Conservation (phyloP, 2,113 vertebrate genomes). For the Tychaedon coryphoeus region DNA sequence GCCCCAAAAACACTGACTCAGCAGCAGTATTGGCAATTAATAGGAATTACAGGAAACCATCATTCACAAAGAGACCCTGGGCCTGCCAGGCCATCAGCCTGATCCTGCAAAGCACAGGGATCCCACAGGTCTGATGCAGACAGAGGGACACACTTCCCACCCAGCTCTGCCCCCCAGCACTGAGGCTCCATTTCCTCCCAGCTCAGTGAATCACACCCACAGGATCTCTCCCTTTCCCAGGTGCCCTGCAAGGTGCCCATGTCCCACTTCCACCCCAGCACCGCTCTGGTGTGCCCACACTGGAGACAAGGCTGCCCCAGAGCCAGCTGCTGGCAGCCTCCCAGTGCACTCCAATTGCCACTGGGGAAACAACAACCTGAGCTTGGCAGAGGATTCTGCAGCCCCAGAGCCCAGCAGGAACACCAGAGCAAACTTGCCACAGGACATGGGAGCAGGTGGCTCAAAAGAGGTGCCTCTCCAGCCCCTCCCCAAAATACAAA, state of each 20-base stretch:
- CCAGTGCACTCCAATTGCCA: accelerated
- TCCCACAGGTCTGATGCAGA: neutral
- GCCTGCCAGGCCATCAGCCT: neutral
- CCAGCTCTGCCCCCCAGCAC: neutral
- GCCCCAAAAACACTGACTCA: neutral
- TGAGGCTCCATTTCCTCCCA: neutral
- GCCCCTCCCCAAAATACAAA: neutral
- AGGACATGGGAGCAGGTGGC: neutral
- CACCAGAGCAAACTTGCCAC: neutral
- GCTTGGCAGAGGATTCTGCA: neutral
- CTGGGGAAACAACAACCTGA: neutral
- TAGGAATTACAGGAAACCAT: neutral
- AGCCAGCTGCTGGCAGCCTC: neutral
- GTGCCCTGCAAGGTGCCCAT: neutral
- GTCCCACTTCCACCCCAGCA: neutral
- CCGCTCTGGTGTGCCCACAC: neutral
- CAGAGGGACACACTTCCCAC: accelerated
- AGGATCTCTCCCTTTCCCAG: neutral
- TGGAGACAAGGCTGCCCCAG: neutral
- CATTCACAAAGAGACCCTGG: neutral
- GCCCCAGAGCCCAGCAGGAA: neutral
- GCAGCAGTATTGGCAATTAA: neutral
- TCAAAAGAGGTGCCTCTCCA: neutral
- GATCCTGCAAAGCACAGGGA: neutral
- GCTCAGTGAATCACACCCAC: neutral